A percentile compares a stretch with the other conserved stretches of the same genome.
These are phyloP conservation scores for Rhabdornis inornatus DNA, from an alignment of 2,113 vertebrate genomes.

Conservation along the genomic window DNA sequence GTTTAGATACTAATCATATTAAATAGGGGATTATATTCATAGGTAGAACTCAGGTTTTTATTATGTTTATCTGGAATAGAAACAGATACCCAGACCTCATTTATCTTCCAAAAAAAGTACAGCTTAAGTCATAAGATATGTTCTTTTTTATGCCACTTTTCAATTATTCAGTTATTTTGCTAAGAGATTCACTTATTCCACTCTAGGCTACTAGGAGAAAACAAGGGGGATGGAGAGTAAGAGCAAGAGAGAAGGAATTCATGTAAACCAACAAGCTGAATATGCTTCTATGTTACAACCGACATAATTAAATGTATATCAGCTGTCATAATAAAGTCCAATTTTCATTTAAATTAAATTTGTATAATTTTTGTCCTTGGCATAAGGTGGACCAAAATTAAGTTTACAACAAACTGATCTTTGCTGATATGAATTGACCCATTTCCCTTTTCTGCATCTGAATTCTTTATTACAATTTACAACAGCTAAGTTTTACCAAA, in stretches of 20 bases:
- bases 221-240: rapidly evolving
- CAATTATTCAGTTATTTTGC: neutral
- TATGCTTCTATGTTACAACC: neutral
- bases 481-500: neutral
- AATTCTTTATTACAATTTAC: neutral
- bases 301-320: neutral
- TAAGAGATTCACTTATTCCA: neutral
- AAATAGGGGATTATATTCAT: neutral
- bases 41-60: neutral
- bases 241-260: neutral
- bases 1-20: neutral
- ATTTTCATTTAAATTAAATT: neutral
- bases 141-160: neutral
- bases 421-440: neutral
- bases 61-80: neutral
- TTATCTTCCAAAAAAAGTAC: neutral
- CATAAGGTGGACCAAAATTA: neutral
- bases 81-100: neutral
- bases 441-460: neutral
- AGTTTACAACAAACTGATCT: neutral
- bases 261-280: neutral
- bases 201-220: neutral
- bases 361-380: neutral
- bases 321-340: neutral
- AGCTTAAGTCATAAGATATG: neutral